phyloP scores from a whole-genome alignment of 2,797 vertebrate genomes.

The Calcarius lapponicus region DNA sequence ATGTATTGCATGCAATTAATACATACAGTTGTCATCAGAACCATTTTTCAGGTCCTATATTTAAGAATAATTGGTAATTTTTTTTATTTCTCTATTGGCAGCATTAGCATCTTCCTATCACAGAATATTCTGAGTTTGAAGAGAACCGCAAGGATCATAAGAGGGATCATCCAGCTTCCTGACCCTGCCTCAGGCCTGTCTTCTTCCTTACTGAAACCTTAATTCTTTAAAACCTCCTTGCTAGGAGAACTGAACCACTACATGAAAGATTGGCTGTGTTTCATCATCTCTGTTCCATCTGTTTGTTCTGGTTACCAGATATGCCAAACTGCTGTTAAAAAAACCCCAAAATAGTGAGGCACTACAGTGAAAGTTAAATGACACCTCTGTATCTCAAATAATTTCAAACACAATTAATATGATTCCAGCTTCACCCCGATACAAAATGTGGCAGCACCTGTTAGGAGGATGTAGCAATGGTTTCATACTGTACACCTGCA shows the following conservation, averaged over 20 bases:
- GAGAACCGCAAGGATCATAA: background rate
- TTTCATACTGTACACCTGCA: background rate
- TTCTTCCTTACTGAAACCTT: background rate
- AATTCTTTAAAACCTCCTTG: background rate
- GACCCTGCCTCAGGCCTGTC: background rate
- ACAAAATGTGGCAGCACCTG: conserved; percentile 37
- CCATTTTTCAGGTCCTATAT: background rate
- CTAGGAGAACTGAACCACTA: background rate
- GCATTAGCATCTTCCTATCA: background rate
- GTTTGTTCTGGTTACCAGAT: background rate
- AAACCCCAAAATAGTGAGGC: background rate
- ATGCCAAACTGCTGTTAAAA: background rate
- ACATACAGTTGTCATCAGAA: background rate
- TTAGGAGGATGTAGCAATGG: conserved; percentile 9
- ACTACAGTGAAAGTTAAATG: background rate
- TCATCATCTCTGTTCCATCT: background rate
- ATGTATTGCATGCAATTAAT: background rate
- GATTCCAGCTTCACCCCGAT: background rate
- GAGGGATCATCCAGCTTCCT: background rate
- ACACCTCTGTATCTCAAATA: background rate
- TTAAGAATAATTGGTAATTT: background rate
- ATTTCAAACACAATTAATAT: background rate
- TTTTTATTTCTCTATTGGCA: background rate
- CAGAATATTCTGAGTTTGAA: background rate
- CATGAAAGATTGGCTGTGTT: background rate